Evolutionary conservation across 2,113 vertebrate species (phyloP), one percentile per base, ranked within the genome.

Genomic region (Dryoscopus gambensis): DNA sequence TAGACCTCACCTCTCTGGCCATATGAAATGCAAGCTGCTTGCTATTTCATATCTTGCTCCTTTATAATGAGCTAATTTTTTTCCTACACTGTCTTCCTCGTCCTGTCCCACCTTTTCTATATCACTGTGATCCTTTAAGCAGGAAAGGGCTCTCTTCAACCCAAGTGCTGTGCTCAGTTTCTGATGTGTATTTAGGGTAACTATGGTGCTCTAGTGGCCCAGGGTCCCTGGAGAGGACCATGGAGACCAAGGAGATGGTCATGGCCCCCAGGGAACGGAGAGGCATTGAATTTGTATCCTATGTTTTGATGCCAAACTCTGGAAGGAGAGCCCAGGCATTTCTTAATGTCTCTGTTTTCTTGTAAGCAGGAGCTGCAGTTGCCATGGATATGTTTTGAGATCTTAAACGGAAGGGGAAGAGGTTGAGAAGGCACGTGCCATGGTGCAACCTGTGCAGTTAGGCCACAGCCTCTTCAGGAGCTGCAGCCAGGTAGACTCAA

Each of bases 1-100:
- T 67, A 85, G 87, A 60, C 64, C 75, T 96, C 71, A 93, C 92
- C 95, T 96, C 95, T 94, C 80, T 94, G 79, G 60, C 71, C 71
- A 22, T 86, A 60, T 84, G 90, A 96, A 88, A 88, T 19, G 15
- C 82, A 94, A 92, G 52, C 85, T 90, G 68, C 75, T 93, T 90
- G 63, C 63, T 91, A 11, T 90, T 86, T 83, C 3, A 0, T 87
- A 9, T 80, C 68, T 86, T 88, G 9, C 31, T 88, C 20, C 89
- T 59, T 53, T 73, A 15, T 64, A 60, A 63, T 67, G 30, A 90
- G 59, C 27, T 63, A 8, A 56, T 85, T n/a, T 1, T 50, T 89
- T n/a, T 65, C 49, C 33, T 77, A 40, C 5, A 6, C 52, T 75
- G 9, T 57, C 25, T 85, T 87, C 31, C 7, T 83, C 63, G 49